Conservation (phyloP, 1,140 invertebrate species). For the Watersipora subatra region DNA sequence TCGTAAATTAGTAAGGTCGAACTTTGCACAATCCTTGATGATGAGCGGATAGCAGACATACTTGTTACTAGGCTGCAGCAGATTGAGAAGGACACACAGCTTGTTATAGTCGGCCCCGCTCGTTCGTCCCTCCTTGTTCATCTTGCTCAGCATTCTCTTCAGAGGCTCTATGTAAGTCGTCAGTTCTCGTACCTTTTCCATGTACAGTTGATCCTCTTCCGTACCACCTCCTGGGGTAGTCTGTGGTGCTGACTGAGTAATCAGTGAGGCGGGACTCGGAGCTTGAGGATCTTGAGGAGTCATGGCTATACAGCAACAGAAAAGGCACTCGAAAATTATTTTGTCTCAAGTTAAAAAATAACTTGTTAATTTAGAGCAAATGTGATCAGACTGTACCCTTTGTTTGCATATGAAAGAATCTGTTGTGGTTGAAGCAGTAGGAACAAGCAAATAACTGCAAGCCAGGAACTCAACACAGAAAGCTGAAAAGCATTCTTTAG, state of each 20-base stretch:
- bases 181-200: constrained; percentile 78
- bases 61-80: background rate
- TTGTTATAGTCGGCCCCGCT: constrained; percentile 12
- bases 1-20: too few species aligned
- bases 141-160: constrained; percentile 66
- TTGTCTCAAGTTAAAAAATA: too few species aligned
- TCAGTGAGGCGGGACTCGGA: constrained; percentile 26
- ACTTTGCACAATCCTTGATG: too few species aligned
- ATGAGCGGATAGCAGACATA: too few species aligned
- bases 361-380: background rate
- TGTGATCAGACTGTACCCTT: background rate
- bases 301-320: background rate
- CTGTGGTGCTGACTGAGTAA: constrained; percentile 12
- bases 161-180: constrained; percentile 85
- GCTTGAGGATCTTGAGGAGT: background rate
- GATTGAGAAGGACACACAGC: background rate
- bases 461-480: background rate
- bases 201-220: constrained; percentile 70
- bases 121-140: constrained; percentile 57
- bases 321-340: too few species aligned
- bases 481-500: too few species aligned
- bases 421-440: background rate
- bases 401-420: background rate
- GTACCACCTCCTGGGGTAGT: background rate
- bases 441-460: background rate